phyloP scores from a whole-genome alignment of 2,113 vertebrate species.

The Hypomesus transpacificus region DNA sequence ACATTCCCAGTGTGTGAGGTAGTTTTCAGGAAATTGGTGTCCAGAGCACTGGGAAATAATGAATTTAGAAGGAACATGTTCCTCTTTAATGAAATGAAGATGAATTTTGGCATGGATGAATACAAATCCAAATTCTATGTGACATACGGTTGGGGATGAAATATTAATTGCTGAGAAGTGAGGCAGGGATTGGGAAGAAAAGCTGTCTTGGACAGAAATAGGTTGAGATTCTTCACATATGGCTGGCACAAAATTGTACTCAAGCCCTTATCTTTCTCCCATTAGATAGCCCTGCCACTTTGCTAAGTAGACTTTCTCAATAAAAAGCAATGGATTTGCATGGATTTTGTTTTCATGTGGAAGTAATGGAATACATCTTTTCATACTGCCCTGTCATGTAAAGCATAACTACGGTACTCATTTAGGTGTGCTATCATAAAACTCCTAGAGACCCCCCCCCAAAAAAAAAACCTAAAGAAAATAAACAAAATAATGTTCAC shows the following conservation, averaged over 20 bases:
- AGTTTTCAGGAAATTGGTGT: conserved; percentile 32
- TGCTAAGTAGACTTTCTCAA: background rate
- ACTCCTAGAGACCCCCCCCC: no score
- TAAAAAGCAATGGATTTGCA: background rate
- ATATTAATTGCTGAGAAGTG: conserved; percentile 45
- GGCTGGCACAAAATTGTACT: background rate
- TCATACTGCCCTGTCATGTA: background rate
- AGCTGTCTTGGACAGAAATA: background rate
- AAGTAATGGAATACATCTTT: background rate
- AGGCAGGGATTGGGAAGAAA: background rate
- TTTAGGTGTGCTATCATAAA: no score
- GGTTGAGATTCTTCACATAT: background rate
- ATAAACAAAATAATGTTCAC: no score
- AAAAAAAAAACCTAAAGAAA: no score
- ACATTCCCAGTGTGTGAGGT: conserved; percentile 11
- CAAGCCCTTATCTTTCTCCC: background rate
- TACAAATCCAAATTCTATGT: conserved; percentile 46
- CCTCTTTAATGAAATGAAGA: conserved; percentile 56
- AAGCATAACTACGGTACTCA: no score
- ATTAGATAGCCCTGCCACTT: background rate
- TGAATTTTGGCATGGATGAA: conserved; percentile 49
- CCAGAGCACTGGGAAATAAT: conserved; percentile 39
- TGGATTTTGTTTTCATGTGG: background rate
- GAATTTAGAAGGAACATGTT: conserved; percentile 50
- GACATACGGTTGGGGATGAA: conserved; percentile 18